phyloP scores from a whole-genome alignment of 2,113 vertebrate genomes.

The Corvus moneduloides region DNA sequence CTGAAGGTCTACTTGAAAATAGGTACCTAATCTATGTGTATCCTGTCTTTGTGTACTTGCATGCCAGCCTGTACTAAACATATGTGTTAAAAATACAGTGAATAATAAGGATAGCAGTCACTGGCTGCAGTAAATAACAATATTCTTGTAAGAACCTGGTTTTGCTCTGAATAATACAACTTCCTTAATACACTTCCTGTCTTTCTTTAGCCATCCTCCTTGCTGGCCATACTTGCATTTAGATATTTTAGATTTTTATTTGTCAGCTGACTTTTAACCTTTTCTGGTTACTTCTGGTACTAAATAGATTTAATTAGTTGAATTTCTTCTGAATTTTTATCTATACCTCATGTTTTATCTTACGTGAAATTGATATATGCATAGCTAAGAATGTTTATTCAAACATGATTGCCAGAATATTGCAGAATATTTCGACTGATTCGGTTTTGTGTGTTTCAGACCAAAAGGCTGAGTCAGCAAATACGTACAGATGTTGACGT shows the following conservation, averaged over 20 bases:
- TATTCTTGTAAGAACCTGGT: not conserved
- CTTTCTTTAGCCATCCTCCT: not conserved
- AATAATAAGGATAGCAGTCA: not conserved
- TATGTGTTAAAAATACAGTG: not conserved
- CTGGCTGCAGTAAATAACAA: not conserved
- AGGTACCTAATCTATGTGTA: not conserved
- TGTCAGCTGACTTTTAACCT: not conserved
- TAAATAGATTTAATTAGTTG: not conserved
- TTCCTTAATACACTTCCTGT: not conserved
- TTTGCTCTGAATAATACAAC: not conserved
- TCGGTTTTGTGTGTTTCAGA: not conserved
- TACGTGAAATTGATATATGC: not conserved
- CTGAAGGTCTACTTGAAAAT: not conserved
- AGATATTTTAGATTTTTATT: not conserved
- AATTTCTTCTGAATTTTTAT: not conserved
- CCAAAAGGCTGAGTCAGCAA: not conserved
- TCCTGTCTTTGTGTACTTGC: not conserved
- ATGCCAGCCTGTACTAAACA: not conserved
- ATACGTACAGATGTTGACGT: not conserved
- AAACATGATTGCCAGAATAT: not conserved
- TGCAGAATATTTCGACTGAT: not conserved
- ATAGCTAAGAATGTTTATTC: not conserved
- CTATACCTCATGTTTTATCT: not conserved
- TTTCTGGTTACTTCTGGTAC: not conserved
- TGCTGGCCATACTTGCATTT: not conserved